Conservation (phyloP, 2,888 invertebrate genomes). For the Poecilus cupreus region DNA sequence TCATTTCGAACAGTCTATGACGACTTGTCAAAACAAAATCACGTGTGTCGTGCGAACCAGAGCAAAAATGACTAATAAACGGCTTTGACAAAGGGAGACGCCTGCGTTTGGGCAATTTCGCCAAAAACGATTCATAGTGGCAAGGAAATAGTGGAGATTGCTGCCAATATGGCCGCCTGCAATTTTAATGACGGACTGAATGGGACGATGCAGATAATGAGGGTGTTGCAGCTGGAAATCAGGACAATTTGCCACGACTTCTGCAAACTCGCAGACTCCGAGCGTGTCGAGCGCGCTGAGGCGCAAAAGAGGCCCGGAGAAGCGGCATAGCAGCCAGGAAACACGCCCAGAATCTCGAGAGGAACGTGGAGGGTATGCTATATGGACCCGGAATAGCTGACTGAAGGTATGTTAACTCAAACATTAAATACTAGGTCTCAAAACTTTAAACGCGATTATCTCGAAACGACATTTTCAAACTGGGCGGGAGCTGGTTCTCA, state of each 20-base stretch:
- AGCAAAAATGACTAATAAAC: conserved; percentile 40
- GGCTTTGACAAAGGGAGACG: conserved; percentile 27
- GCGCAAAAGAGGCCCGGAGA: conserved; percentile 39
- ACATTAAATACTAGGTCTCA: not conserved
- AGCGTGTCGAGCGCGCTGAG: conserved; percentile 6
- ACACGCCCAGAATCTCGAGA: not conserved
- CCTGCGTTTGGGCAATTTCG: conserved; percentile 56
- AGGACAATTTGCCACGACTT: not conserved
- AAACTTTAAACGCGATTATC: conserved; percentile 56
- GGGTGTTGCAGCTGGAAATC: conserved; percentile 19
- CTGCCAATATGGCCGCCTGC: conserved; percentile 47
- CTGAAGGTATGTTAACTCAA: conserved; percentile 26
- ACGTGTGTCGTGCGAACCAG: not conserved
- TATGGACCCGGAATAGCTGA: conserved; percentile 48
- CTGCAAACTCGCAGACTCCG: not conserved
- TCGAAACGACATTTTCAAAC: conserved; percentile 19
- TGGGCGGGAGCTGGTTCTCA: too few relatives aligned
- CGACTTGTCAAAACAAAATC: not conserved
- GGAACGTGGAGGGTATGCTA: conserved; percentile 32
- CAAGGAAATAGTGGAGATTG: conserved; percentile 47
- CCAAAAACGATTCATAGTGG: conserved; percentile 33
- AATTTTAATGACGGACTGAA: conserved; percentile 48
- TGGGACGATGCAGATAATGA: conserved; percentile 42
- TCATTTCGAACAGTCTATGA: not conserved
- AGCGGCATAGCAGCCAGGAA: conserved; percentile 13